Base-by-base conservation (phyloP, 2,797 vertebrate species). In the Tragopan temminckii region DNA sequence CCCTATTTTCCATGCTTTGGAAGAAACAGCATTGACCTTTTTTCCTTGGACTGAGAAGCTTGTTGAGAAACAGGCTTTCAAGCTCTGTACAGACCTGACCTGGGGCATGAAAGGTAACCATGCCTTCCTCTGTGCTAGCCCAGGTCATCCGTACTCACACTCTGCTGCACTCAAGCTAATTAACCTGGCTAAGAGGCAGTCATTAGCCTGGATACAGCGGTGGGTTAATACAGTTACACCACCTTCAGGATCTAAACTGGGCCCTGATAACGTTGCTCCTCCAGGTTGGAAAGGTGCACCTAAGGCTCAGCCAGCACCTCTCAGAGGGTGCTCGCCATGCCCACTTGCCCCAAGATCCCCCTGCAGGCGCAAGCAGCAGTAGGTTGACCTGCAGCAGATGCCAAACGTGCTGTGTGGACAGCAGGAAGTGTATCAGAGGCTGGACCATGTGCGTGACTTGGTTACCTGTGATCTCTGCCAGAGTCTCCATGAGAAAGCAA, bases 331-430 rank as follows among this genome's bases (percentile, higher is more conserved):
- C 45, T 58, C 69, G 43, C 23, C 20, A 48, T 61, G 64, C 27
- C 24, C 29, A 0, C 24, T 33, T 77, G 61, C 33, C 46, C 57
- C 48, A 46, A 80, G 43, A 25, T 23, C 16, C 15, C 8, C 11
- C n/a, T 17, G 16, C 5, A 2, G 16, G 31, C 50, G 13, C 0
- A 72, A 31, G 45, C 57, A 53, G 0, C 0, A 64, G 35, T 20
- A 77, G 48, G 62, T 63, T 33, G 63, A 31, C 1, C 5, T 40
- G 15, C 29, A 45, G 45, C 14, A 15, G 42, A 52, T 72, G 61
- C 27, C 77, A 48, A 40, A 1, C 64, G 62, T 40, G 38, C 58
- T 62, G 36, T 11, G 18, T 31, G 46, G 90, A 66, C 19, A 17
- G 76, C 10, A 68, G 8, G 50, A 38, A 68, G 27, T 3, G 29